These are phyloP conservation scores for Atopsyche davidsoni DNA, from an alignment of 1,140 invertebrate species.

Conservation along the genomic window DNA sequence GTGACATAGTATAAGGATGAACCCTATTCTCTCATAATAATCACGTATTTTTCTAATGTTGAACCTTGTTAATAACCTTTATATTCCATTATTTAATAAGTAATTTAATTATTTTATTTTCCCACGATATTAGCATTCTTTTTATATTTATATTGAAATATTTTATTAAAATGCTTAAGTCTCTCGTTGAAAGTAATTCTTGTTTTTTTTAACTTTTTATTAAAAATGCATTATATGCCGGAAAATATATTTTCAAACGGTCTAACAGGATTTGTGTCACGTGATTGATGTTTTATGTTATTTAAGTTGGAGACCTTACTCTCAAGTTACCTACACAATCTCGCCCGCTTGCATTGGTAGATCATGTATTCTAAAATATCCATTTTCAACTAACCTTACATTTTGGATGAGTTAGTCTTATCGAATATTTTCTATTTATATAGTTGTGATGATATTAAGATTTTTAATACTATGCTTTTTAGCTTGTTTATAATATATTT, in stretches of 20 bases:
- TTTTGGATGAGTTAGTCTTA: slow-evolving; percentile 6
- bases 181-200: too few relatives aligned
- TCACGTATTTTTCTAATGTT: slow-evolving; percentile 19
- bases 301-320: too few relatives aligned
- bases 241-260: too few relatives aligned
- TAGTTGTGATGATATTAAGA: slow-evolving; percentile 24
- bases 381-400: slow-evolving; percentile 13
- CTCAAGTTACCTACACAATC: slow-evolving; percentile 17
- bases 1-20: too few relatives aligned
- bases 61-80: slow-evolving; percentile 26
- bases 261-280: too few relatives aligned
- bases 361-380: slow-evolving; percentile 4
- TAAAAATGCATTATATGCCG: too few relatives aligned
- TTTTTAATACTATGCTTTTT: slow-evolving; percentile 21
- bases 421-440: slow-evolving; percentile 17
- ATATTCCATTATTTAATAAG: slow-evolving; percentile 31
- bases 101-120: slow-evolving; percentile 23
- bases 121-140: too few relatives aligned
- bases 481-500: slow-evolving; percentile 19
- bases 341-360: not conserved
- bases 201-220: too few relatives aligned
- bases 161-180: too few relatives aligned
- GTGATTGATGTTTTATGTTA: too few relatives aligned
- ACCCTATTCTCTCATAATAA: slow-evolving; percentile 10
- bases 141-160: too few relatives aligned